These are phyloP conservation scores for Diglossa cyanea DNA, from an alignment of 2,797 vertebrate genomes.

Conservation along the genomic window DNA sequence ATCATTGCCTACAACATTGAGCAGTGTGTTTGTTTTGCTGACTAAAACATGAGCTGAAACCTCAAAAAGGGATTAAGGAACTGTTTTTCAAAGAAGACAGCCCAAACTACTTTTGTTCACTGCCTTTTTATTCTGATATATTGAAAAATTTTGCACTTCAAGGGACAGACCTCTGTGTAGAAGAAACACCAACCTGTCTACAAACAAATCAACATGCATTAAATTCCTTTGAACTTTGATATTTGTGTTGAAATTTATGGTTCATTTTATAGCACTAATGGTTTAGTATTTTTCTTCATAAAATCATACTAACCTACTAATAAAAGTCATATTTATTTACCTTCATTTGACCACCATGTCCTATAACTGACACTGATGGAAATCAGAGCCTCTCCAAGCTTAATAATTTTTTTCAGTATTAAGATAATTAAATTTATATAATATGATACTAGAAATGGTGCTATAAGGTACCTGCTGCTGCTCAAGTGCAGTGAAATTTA, in stretches of 20 bases:
- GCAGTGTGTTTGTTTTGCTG: constrained; percentile 38
- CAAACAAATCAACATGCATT: neutral
- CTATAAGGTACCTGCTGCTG: neutral
- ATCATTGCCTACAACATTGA: constrained; percentile 58
- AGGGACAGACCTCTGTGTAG: neutral
- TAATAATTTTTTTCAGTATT: neutral
- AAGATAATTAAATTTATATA: neutral
- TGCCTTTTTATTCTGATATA: neutral
- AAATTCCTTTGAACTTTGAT: neutral
- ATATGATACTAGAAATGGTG: neutral
- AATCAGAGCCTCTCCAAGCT: neutral
- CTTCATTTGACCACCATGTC: neutral
- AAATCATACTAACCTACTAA: neutral
- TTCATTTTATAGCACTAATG: neutral
- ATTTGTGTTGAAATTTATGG: neutral
- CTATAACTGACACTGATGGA: neutral
- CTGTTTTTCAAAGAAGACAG: neutral
- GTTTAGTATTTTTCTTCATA: neutral
- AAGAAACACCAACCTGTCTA: neutral
- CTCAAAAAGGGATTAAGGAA: constrained; percentile 21
- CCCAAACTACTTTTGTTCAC: neutral
- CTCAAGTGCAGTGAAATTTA: neutral
- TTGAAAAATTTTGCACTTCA: neutral
- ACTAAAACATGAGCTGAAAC: constrained; percentile 53
- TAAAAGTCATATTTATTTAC: neutral